Evolutionary conservation across 2,888 invertebrate species (phyloP).

Genomic region (Eristalis pertinax): DNA sequence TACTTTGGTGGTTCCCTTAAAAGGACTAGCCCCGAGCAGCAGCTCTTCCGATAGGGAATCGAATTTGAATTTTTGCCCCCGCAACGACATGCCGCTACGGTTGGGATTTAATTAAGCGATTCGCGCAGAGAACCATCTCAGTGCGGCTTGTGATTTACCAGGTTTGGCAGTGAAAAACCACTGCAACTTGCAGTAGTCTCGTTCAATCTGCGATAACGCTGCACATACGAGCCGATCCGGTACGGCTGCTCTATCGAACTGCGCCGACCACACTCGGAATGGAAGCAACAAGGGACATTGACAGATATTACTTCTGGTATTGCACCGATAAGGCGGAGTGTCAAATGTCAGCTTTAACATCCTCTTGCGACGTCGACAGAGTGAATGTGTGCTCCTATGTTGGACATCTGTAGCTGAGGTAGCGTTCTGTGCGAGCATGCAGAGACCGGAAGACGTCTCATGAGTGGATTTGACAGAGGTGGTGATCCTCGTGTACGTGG

Average conservation of each 20-base stretch:
- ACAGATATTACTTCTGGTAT: conserved; percentile 71
- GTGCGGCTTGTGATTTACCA: conserved; percentile 63
- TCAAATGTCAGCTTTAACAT: conserved; percentile 66
- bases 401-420: not conserved
- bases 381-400: not conserved
- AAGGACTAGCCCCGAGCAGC: conserved; percentile 16
- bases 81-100: conserved; percentile 31
- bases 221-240: conserved; percentile 16
- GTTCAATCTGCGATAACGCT: conserved; percentile 56
- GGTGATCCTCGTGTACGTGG: not conserved
- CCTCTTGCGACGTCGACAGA: not conserved
- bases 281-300: conserved; percentile 49
- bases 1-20: conserved; percentile 33
- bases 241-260: conserved; percentile 37
- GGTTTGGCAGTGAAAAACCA: conserved; percentile 29
- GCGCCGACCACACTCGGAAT: not conserved
- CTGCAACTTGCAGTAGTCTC: conserved; percentile 44
- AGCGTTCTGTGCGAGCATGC: not conserved
- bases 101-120: conserved; percentile 66
- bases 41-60: conserved; percentile 27
- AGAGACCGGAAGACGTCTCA: not conserved
- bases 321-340: conserved; percentile 68
- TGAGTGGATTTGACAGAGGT: not conserved
- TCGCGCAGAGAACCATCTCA: conserved; percentile 53
- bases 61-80: conserved; percentile 60